phyloP scores from a whole-genome alignment of 2,888 invertebrate genomes.

The Eumerus sabulonum region DNA sequence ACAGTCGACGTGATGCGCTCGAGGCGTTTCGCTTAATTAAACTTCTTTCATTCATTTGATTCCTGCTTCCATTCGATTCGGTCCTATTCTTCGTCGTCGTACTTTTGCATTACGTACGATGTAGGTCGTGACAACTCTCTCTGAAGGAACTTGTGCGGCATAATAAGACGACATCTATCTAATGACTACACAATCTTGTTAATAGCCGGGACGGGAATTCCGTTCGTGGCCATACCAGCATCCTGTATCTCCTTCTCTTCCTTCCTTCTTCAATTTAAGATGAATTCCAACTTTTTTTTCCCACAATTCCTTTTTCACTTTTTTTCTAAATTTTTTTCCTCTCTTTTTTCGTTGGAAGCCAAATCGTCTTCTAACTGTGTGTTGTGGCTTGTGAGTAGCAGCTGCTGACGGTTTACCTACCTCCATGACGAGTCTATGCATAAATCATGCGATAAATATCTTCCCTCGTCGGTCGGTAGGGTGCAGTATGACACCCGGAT shows the following conservation, averaged over 20 bases:
- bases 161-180: constrained; percentile 30
- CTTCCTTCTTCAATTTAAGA: too few species aligned
- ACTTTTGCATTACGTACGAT: constrained; percentile 45
- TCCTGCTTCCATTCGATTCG: constrained; percentile 36
- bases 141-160: constrained; percentile 49
- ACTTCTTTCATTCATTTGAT: constrained; percentile 33
- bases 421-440: constrained; percentile 33
- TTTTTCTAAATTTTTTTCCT: too few species aligned
- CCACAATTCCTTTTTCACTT: too few species aligned
- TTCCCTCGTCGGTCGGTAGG: constrained; percentile 7
- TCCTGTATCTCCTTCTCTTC: too few species aligned
- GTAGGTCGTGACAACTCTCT: constrained; percentile 51
- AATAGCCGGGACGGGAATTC: too few species aligned
- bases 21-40: constrained; percentile 65
- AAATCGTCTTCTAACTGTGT: not conserved
- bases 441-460: constrained; percentile 66
- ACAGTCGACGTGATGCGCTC: constrained; percentile 52
- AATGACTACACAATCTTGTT: too few species aligned
- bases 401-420: constrained; percentile 42
- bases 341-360: not conserved
- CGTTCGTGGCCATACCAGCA: too few species aligned
- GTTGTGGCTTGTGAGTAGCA: constrained; percentile 3
- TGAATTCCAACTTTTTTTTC: too few species aligned
- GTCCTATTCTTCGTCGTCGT: constrained; percentile 18
- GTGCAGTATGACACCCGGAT: constrained; percentile 24